Conservation (phyloP, 2,113 vertebrate species). For the Hymenochirus boettgeri region DNA sequence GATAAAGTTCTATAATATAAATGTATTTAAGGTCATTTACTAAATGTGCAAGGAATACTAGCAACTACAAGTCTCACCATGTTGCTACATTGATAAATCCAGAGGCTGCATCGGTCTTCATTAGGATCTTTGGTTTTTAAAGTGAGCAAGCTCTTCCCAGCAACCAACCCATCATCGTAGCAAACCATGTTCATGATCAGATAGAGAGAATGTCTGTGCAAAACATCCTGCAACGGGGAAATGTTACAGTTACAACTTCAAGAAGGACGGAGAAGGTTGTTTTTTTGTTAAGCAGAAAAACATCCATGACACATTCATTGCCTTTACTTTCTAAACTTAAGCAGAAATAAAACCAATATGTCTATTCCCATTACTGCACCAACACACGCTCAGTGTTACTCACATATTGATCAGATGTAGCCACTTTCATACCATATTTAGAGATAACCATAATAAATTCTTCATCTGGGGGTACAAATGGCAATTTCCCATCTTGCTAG, state of each 20-base stretch:
- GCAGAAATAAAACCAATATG: too few relatives aligned
- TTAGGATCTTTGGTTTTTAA: slow-evolving; percentile 84
- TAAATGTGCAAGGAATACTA: background rate
- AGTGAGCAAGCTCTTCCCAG: slow-evolving; percentile 87
- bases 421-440: slow-evolving; percentile 92
- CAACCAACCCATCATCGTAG: slow-evolving; percentile 90
- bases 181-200: slow-evolving; percentile 92
- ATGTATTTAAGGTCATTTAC: too few relatives aligned
- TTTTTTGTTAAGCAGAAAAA: too few relatives aligned
- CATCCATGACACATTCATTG: too few relatives aligned
- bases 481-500: slow-evolving; percentile 96
- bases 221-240: slow-evolving; percentile 77
- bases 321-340: too few relatives aligned
- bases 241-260: too few relatives aligned
- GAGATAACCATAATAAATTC: slow-evolving; percentile 92
- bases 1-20: background rate
- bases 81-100: slow-evolving; percentile 94
- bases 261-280: too few relatives aligned
- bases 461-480: slow-evolving; percentile 89
- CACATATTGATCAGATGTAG: slow-evolving; percentile 89
- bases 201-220: slow-evolving; percentile 90
- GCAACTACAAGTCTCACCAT: slow-evolving; percentile 67
- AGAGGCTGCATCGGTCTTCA: slow-evolving; percentile 83
- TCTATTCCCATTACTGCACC: too few relatives aligned
- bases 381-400: slow-evolving; percentile 60